Conservation (phyloP, 2,113 vertebrate genomes). For the Atractosteus spatula region DNA sequence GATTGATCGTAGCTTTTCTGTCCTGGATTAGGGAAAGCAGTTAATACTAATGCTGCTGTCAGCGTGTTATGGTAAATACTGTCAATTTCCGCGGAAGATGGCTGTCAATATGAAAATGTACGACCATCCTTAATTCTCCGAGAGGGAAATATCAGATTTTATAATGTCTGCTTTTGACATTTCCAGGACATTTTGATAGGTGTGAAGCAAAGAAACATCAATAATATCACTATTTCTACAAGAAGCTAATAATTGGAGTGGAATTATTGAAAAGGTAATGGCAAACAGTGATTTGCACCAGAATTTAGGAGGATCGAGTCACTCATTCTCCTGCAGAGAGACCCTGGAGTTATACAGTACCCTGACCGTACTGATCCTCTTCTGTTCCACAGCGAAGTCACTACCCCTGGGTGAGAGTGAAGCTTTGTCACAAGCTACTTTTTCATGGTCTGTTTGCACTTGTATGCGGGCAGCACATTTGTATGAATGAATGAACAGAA, state of each 20-base stretch:
- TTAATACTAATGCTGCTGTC: conserved; percentile 1
- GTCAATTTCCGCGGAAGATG: conserved; percentile 9
- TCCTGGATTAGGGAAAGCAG: conserved; percentile 8
- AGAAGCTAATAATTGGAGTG: not conserved
- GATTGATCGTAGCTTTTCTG: conserved; percentile 22
- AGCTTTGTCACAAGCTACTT: no score
- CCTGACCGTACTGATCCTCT: no score
- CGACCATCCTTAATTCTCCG: conserved; percentile 13
- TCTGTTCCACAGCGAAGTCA: no score
- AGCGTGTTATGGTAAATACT: not conserved
- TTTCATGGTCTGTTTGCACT: no score
- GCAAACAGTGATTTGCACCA: not conserved
- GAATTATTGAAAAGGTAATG: not conserved
- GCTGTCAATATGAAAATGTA: conserved; percentile 21
- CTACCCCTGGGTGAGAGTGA: no score
- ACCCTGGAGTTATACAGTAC: no score
- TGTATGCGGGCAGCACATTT: no score
- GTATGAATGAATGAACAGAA: no score
- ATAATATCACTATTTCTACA: conserved; percentile 10
- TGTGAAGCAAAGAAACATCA: conserved; percentile 15
- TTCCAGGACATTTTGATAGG: conserved; percentile 17
- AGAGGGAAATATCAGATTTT: conserved; percentile 19
- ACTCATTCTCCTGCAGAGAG: not conserved
- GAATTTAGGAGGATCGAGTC: not conserved
- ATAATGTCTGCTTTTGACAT: conserved; percentile 3